Evolutionary conservation across 2,113 vertebrate species (phyloP).

Genomic region (Echinops telfairi): DNA sequence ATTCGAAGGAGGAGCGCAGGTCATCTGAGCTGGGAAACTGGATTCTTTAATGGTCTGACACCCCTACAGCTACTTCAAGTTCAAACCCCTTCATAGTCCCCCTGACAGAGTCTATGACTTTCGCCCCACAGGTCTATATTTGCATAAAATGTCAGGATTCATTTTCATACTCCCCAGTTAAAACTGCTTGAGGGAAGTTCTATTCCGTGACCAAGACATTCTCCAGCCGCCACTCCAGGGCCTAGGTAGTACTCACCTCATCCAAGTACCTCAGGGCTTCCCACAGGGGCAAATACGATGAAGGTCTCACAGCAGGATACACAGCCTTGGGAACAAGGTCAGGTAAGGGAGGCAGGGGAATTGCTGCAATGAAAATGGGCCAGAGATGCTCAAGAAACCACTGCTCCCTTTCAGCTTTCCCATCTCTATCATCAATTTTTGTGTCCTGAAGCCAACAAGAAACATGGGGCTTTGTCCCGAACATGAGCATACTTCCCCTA

Average conservation of each 20-base stretch:
- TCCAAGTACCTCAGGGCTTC: constrained; percentile 87
- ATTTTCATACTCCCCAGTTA: neutral
- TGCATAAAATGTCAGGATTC: neutral
- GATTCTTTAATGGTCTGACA: neutral
- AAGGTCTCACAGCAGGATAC: constrained; percentile 82
- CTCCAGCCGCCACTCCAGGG: neutral
- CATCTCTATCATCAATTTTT: accelerated
- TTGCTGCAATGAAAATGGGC: constrained; percentile 69
- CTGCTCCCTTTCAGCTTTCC: neutral
- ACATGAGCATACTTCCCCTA: neutral
- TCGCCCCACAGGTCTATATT: neutral
- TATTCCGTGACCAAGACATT: neutral
- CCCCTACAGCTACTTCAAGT: neutral
- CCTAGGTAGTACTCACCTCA: constrained; percentile 84
- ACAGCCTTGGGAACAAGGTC: constrained; percentile 77
- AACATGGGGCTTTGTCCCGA: neutral
- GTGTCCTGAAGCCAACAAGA: neutral
- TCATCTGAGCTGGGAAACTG: neutral
- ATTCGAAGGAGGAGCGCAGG: neutral
- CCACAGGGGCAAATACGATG: constrained; percentile 91
- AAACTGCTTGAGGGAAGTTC: neutral
- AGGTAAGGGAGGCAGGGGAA: constrained; percentile 81
- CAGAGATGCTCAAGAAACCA: neutral
- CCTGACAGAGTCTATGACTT: neutral
- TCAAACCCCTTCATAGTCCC: neutral